These are phyloP conservation scores for Montipora capricornis DNA, from an alignment of 64 coral and sea anemone genomes.

Conservation along the genomic window DNA sequence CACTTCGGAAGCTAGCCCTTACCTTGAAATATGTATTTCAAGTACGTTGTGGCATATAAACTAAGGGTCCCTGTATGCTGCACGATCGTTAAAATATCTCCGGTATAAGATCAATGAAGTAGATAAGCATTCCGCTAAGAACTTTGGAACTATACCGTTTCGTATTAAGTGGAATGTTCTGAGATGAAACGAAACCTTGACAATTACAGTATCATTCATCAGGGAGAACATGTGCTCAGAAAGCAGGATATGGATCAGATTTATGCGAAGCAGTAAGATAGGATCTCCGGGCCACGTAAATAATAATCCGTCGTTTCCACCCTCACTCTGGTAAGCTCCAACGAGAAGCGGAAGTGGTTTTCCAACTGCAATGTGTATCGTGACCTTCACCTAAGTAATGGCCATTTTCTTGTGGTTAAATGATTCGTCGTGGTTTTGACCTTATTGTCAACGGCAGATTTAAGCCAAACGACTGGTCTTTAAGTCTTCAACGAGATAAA, in stretches of 20 bases:
- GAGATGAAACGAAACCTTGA: slow-evolving; percentile 10
- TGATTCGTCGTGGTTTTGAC: neutral
- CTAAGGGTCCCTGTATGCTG: neutral
- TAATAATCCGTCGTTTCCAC: neutral
- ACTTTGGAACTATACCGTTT: slow-evolving; percentile 12
- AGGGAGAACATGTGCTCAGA: neutral
- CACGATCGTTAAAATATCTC: slow-evolving; percentile 29
- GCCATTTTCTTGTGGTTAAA: slow-evolving; percentile 3
- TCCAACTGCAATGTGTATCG: neutral
- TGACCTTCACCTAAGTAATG: slow-evolving; percentile 27
- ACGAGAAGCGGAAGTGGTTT: slow-evolving; percentile 29
- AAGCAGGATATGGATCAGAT: neutral
- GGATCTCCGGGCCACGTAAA: neutral
- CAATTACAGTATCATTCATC: neutral
- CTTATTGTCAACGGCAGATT: slow-evolving; percentile 33
- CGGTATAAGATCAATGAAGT: slow-evolving; percentile 18
- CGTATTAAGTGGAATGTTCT: slow-evolving; percentile 14
- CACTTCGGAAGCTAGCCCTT: neutral
- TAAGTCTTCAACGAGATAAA: neutral
- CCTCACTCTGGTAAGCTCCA: neutral
- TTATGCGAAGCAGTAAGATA: neutral
- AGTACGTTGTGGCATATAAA: neutral
- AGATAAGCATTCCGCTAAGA: slow-evolving; percentile 23
- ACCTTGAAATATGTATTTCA: slow-evolving; percentile 2
- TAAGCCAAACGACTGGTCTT: neutral